Base-by-base conservation (phyloP, 2,888 invertebrate genomes). In the Andrena dorsata region DNA sequence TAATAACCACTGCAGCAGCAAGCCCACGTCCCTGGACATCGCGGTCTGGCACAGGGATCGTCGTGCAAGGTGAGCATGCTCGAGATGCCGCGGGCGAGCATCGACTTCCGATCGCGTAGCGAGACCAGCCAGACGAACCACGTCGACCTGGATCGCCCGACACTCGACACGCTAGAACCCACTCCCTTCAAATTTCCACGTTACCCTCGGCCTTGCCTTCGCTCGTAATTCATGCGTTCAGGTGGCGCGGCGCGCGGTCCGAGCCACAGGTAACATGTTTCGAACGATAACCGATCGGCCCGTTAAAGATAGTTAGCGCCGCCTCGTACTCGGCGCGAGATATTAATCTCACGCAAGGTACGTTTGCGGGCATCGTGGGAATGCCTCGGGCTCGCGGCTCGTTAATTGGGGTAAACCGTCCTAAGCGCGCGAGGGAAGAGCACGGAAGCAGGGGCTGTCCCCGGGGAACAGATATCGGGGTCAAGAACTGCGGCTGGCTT, bases 1-100 rank as follows among this genome's bases (percentile, higher is more conserved):
- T 88, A 88, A 89, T 88, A 88, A 89, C 79, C 91, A 92, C 89
- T 92, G 89, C 72, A 87, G 88, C 83, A 88, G 85, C 75, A 91
- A 94, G 95, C 58, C 95, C 66, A 96, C 96, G 90, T 95, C 96
- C 93, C 95, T 97, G 61, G 96, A 97, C 89, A 95, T 98, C 88
- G 97, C 98, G 61, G 97, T 97, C 63, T 98, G 98, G 98, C 98
- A 98, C 93, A 95, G 98, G 87, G 97, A 98, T 94, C 96, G 97
- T 88, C 96, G 96, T 88, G 96, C 96, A 93, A 96, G 97, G 98
- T 98, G 95, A 95, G 95, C 94, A 94, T 82, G 76, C 81, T 75
- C 76, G 61, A 63, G n/a, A 56, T 53, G 70, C n/a, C 4, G 13
- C 32, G 1, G 64, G 6, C 4, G 65, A 28, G 5, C 16, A 51